Evolutionary conservation across 2,888 invertebrate species (phyloP).

Genomic region (Onchidella celtica): DNA sequence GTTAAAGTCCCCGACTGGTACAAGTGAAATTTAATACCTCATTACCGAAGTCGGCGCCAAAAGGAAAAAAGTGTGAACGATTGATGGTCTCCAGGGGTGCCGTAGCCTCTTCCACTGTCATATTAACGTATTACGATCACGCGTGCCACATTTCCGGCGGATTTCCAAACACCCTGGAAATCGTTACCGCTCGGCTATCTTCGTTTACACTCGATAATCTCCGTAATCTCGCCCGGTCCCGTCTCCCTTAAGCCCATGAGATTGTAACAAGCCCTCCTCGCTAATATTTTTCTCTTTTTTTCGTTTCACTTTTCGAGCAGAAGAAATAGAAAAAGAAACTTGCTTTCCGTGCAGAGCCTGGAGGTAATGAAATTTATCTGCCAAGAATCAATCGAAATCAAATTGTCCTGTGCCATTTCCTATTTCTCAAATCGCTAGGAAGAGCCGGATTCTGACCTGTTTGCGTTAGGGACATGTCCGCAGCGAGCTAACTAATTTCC

Average conservation of each 20-base stretch:
- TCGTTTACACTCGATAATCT: constrained; percentile 36
- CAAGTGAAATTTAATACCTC: constrained; percentile 18
- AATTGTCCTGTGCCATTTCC: constrained; percentile 45
- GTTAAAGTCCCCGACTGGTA: neutral
- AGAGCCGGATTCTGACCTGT: constrained; percentile 22
- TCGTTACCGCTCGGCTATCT: constrained; percentile 34
- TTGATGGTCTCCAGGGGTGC: constrained; percentile 16
- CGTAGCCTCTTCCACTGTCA: neutral
- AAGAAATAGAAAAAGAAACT: neutral
- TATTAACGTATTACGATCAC: constrained; percentile 32
- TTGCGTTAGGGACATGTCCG: constrained; percentile 6
- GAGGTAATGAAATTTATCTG: constrained; percentile 43
- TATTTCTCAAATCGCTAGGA: constrained; percentile 10
- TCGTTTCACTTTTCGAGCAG: too few relatives aligned
- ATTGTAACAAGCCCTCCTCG: neutral
- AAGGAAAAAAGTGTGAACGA: constrained; percentile 10
- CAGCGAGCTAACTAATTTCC: neutral
- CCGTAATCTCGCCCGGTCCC: constrained; percentile 25
- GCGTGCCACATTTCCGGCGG: constrained; percentile 35
- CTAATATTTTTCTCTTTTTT: constrained; percentile 12
- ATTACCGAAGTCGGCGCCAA: neutral
- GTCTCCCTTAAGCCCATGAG: neutral
- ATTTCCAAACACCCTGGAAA: constrained; percentile 30
- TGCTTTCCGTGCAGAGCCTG: neutral
- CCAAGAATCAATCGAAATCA: constrained; percentile 43